Base-by-base conservation (phyloP, 2,888 invertebrate species). In the Pseudanteris insignis region DNA sequence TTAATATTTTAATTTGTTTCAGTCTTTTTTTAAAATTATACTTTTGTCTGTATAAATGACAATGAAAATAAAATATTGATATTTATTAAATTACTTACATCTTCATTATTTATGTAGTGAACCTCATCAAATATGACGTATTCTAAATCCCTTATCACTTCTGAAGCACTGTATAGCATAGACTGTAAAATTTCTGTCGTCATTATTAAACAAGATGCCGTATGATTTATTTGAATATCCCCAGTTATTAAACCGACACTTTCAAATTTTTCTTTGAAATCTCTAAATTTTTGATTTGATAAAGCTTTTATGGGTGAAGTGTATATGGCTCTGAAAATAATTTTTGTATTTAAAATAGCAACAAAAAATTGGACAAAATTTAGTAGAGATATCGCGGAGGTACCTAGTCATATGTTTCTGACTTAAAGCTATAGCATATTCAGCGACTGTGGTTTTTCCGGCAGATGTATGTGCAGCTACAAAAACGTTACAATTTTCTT, bases 81-180 rank as follows among this genome's bases (percentile, higher is more conserved):
- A 13, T 32, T 32, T 32, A 32, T 14, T 6, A 29, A 32, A 28
- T 14, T 30, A 62, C 77, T 74, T 70, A 91, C 92, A 83, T 96
- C 94, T 29, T 89, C 86, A 81, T 99, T 95, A 80, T 98, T 99
- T 64, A 99, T 94, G 75, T 99, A 99, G 80, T 99, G 99, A 4
- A 98, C 96, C 83, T 99, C 99, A 81, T 99, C 99, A 77, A 99
- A 99, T 71, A 99, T 94, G 1, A 99, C 99, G 83, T 95, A 99
- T 79, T 99, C 98, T 46, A 99, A 83, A 80, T 99, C 98, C 32
- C 96, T 86, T 0, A 96, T 91, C 44, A 96, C 90, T 73, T 98
- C 97, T 60, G 90, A 90, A 5, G 96, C 96, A 54, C 94, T 94
- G 77, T 96, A 96, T 8, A 99, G 82, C 96, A 99, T 98, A 0